Evolutionary conservation across 1,140 invertebrate genomes (phyloP).

Genomic region (Drosophila tsacasi): DNA sequence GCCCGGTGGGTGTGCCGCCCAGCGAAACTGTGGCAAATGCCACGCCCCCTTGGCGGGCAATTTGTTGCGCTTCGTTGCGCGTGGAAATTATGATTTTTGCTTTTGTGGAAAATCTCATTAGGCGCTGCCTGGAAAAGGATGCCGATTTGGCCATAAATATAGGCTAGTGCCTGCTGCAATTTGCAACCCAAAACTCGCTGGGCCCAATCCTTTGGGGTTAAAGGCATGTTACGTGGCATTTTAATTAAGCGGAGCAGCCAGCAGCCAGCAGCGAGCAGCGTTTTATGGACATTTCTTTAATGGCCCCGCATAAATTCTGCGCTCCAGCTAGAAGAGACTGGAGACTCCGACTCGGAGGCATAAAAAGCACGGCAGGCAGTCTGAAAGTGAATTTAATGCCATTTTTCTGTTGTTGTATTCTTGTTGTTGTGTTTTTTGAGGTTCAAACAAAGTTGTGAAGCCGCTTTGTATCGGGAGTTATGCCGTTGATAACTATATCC

Average conservation of each 20-base stretch:
- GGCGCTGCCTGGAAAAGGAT: constrained; percentile 66
- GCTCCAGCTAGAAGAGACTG: constrained; percentile 32
- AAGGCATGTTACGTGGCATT: constrained; percentile 56
- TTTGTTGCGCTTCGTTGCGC: constrained; percentile 79
- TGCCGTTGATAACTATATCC: constrained; percentile 73
- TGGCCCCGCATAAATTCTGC: constrained; percentile 66
- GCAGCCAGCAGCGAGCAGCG: constrained; percentile 29
- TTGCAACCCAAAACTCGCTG: constrained; percentile 63
- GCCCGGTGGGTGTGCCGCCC: constrained; percentile 13
- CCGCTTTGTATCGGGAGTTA: constrained; percentile 57
- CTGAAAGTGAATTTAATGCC: constrained; percentile 79
- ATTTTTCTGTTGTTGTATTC: constrained; percentile 14
- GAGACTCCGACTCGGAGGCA: constrained; percentile 21
- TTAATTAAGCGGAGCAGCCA: constrained; percentile 69
- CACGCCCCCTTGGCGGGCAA: constrained; percentile 61
- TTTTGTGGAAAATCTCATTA: constrained; percentile 79
- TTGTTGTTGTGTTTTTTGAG: not conserved
- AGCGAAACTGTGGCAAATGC: constrained; percentile 68
- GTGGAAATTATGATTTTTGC: constrained; percentile 80
- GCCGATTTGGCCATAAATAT: constrained; percentile 73
- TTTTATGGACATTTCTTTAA: constrained; percentile 78
- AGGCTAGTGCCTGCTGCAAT: constrained; percentile 56
- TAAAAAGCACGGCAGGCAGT: constrained; percentile 70
- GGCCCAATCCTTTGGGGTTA: constrained; percentile 29
- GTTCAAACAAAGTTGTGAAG: constrained; percentile 73